These are phyloP conservation scores for Leptogaster cylindrica DNA, from an alignment of 2,888 invertebrate genomes.

Conservation along the genomic window DNA sequence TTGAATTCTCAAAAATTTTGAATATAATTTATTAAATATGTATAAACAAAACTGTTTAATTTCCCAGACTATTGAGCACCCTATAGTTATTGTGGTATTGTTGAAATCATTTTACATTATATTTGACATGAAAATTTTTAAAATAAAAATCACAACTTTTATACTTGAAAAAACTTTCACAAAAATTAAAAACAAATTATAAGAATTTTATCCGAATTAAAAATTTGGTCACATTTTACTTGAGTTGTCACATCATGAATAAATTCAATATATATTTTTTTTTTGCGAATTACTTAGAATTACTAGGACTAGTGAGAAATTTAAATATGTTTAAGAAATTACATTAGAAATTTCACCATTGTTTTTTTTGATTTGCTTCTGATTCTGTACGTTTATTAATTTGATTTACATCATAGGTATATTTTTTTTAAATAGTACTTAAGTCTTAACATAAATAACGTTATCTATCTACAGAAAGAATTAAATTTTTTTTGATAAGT, in stretches of 20 bases:
- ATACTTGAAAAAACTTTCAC: neutral
- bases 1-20: neutral
- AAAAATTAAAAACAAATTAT: neutral
- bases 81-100: no score
- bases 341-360: conserved; percentile 7
- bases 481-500: neutral
- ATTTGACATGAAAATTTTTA: neutral
- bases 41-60: neutral
- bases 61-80: conserved; percentile 36
- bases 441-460: conserved; percentile 34
- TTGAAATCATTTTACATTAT: no score
- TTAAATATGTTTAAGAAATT: conserved; percentile 26
- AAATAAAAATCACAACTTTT: neutral
- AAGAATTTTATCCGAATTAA: conserved; percentile 10
- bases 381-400: conserved; percentile 7
- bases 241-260: conserved; percentile 2
- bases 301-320: conserved; percentile 34
- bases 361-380: conserved; percentile 18
- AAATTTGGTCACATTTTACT: conserved; percentile 21
- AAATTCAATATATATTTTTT: conserved; percentile 16
- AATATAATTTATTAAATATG: neutral
- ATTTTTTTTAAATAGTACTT: conserved; percentile 20
- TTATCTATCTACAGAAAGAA: conserved; percentile 32
- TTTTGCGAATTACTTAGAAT: conserved; percentile 29
- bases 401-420: neutral